Base-by-base conservation (phyloP, 1,140 invertebrate species). In the Dreissena rostriformis region DNA sequence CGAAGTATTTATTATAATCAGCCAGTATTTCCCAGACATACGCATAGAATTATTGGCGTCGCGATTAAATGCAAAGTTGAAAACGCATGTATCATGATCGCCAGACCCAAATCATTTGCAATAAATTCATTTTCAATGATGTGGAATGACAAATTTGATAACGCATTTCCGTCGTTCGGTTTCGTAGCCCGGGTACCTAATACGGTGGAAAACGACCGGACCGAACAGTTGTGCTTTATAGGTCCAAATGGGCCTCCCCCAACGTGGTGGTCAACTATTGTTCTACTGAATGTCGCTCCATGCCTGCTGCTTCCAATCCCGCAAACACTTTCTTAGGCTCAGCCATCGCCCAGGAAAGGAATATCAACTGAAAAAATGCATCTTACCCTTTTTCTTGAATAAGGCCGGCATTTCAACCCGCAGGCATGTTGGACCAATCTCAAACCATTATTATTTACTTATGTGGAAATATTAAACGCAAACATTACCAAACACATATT, bases 1-100 rank as follows among this genome's bases (percentile, higher is more conserved):
- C 19, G 12, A 12, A 57, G n/a, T 57, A 14, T 57, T 57, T 19
- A 57, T 14, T 14, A 57, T 19, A 14, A 14, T 57, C 12, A 57
- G 12, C 12, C 12, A 57, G 12, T 14, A 14, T 14, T 57, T 14
- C 19, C 53, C 53, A 19, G 19, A 57, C 53, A 57, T 57, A 57
- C 19, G 12, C 19, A 57, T 57, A 57, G 53, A 57, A 12, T 57
- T 57, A 57, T 57, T 57, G 11, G 53, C 15, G 10, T 73, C 71
- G 24, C 51, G 24, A 73, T 24, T 73, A 53, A 73, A 73, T 73
- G 15, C 24, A 52, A 73, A 73, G 24, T 15, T 73, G 19, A 29
- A 28, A 57, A 11, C 11, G 19, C 53, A 12, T 57, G 53, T 57
- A 11, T 12, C 11, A 12, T 19, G 53, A 11, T 57, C 19, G 11